Evolutionary conservation across 2,113 vertebrate genomes (phyloP).

Genomic region (Tamias sibiricus): DNA sequence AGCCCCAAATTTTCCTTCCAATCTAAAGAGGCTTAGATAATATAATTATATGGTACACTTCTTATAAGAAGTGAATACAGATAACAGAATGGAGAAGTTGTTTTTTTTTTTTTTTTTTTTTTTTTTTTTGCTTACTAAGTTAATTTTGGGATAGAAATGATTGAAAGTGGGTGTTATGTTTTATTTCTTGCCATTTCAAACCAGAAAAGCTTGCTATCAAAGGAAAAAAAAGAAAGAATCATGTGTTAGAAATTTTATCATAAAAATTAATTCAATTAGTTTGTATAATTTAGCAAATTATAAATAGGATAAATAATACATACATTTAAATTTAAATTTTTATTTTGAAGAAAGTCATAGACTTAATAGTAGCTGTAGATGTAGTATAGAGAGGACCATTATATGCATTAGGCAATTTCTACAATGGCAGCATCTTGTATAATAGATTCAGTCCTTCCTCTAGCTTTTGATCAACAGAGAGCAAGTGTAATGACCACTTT

Average conservation of each 20-base stretch:
- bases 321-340: background rate
- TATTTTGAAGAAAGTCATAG: background rate
- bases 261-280: conserved; percentile 35
- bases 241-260: background rate
- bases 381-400: background rate
- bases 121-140: background rate
- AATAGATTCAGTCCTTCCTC: background rate
- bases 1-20: conserved; percentile 11
- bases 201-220: background rate
- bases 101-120: background rate
- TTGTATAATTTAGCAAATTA: background rate
- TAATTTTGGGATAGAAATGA: background rate
- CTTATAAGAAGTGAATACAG: background rate
- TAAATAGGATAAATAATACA: background rate
- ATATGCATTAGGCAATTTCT: background rate
- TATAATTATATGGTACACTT: background rate
- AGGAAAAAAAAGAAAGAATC: conserved; percentile 22
- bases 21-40: conserved; percentile 15
- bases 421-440: background rate
- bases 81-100: background rate
- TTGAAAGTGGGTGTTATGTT: background rate
- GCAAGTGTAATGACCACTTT: background rate
- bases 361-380: background rate
- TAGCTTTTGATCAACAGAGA: background rate
- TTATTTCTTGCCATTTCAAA: conserved; percentile 2